A percentile compares a stretch with the other conserved stretches of the same genome.
These are phyloP conservation scores for Leptopilina clavipes DNA, from an alignment of 1,140 invertebrate genomes.

Conservation along the genomic window DNA sequence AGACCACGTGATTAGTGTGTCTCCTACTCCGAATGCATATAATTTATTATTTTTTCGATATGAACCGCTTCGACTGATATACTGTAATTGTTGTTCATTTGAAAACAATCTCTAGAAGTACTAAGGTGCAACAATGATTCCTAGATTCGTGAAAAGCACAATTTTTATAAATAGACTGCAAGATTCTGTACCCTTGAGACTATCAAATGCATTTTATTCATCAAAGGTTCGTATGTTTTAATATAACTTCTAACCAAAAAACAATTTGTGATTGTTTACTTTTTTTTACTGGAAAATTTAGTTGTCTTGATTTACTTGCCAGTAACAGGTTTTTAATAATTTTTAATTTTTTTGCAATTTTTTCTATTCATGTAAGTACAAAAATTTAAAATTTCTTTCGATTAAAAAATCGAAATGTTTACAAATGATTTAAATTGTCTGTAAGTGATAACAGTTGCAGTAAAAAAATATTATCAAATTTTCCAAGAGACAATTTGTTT, in stretches of 20 bases:
- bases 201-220: constrained; percentile 22
- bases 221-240: neutral
- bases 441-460: neutral
- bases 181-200: constrained; percentile 3
- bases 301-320: neutral
- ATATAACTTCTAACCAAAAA: constrained; percentile 14
- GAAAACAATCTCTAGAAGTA: neutral
- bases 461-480: neutral
- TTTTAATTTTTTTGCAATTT: neutral
- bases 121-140: neutral
- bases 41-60: neutral
- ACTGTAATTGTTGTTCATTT: neutral
- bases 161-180: constrained; percentile 4
- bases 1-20: neutral
- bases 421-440: no score
- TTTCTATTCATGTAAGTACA: neutral
- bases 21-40: neutral
- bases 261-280: neutral
- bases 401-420: no score
- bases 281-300: neutral
- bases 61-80: neutral
- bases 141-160: neutral
- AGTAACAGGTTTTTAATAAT: neutral
- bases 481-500: neutral
- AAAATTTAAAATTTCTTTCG: no score